Conservation (phyloP, 1,140 invertebrate genomes). For the Drosophila serrata region DNA sequence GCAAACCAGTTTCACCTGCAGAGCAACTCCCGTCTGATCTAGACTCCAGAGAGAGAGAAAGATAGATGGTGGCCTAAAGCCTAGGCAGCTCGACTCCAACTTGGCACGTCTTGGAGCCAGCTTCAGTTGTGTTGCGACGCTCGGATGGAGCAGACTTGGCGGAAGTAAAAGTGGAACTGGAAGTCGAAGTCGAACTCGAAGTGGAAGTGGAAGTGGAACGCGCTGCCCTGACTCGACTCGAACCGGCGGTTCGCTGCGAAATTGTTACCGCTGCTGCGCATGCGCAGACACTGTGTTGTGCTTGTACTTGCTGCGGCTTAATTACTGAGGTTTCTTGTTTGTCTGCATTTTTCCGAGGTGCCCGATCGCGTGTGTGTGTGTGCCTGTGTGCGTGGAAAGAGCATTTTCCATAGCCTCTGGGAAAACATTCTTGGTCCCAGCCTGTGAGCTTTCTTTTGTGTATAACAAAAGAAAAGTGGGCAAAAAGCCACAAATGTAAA, state of each 20-base stretch:
- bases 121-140: constrained; percentile 76
- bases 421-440: constrained; percentile 73
- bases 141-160: constrained; percentile 64
- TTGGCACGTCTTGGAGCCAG: constrained; percentile 27
- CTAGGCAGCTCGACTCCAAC: constrained; percentile 25
- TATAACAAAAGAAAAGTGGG: constrained; percentile 54
- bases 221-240: constrained; percentile 3
- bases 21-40: constrained; percentile 31
- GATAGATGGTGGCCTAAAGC: constrained; percentile 33
- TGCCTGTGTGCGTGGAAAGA: constrained; percentile 16
- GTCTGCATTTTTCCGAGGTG: constrained; percentile 71
- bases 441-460: constrained; percentile 71
- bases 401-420: constrained; percentile 64
- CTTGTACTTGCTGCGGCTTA: constrained; percentile 65
- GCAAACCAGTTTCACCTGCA: constrained; percentile 66
- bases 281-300: constrained; percentile 50
- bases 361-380: constrained; percentile 8
- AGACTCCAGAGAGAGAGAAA: constrained; percentile 17
- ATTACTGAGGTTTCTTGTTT: constrained; percentile 80
- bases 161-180: constrained; percentile 17
- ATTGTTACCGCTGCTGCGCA: constrained; percentile 54
- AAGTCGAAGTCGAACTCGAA: constrained; percentile 32
- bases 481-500: constrained; percentile 68
- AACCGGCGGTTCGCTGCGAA: constrained; percentile 43
- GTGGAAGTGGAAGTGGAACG: constrained; percentile 28